Evolutionary conservation across 2,888 invertebrate genomes (phyloP).

Genomic region (Sepiola atlantica): DNA sequence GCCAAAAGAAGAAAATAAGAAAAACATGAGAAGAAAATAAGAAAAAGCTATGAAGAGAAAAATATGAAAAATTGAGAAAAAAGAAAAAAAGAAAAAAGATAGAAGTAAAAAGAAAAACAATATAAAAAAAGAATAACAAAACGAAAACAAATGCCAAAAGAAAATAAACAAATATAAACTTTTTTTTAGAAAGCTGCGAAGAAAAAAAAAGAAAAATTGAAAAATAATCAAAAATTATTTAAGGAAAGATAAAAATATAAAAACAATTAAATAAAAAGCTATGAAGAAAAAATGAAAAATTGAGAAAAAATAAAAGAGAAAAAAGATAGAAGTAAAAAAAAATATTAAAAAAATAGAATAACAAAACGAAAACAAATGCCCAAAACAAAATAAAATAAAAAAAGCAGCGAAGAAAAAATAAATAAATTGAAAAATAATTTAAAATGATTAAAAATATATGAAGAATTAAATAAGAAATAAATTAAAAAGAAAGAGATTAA

Average conservation of each 20-base stretch:
- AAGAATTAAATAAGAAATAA: neutral
- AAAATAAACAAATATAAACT: neutral
- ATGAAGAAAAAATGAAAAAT: neutral
- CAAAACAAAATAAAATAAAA: neutral
- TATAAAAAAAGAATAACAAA: neutral
- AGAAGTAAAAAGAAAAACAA: too few relatives aligned
- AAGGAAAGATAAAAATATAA: neutral
- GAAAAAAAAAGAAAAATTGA: too few relatives aligned
- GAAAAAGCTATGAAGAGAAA: too few relatives aligned
- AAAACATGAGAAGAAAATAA: too few relatives aligned
- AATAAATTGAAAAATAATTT: neutral
- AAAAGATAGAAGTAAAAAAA: too few relatives aligned
- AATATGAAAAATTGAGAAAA: too few relatives aligned
- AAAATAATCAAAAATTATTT: too few relatives aligned
- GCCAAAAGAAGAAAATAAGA: neutral
- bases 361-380: neutral
- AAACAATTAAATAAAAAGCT: too few relatives aligned
- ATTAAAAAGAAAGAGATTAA: neutral
- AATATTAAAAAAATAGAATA: neutral
- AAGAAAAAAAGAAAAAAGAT: too few relatives aligned
- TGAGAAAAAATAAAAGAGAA: too few relatives aligned
- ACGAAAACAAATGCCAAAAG: neutral
- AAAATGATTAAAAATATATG: neutral
- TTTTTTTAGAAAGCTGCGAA: too few relatives aligned
- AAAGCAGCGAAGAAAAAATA: neutral